Evolutionary conservation across 2,888 invertebrate species (phyloP).

Genomic region (Cyclophora punctaria): DNA sequence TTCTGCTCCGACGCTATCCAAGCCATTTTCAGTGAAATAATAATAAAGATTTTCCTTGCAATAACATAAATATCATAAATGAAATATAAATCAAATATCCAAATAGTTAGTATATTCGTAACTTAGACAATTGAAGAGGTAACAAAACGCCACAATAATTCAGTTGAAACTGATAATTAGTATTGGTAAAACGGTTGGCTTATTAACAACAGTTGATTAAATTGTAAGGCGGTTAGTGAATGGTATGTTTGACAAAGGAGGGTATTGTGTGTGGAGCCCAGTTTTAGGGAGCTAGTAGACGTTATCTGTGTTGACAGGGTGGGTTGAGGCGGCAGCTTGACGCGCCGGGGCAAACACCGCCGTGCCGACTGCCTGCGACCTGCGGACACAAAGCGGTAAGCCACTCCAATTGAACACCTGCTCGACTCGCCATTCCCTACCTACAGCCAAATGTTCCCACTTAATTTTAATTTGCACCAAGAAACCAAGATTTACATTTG

Average conservation of each 20-base stretch:
- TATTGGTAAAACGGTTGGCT: background rate
- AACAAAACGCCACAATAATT: background rate
- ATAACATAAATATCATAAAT: constrained; percentile 10
- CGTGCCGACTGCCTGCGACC: constrained; percentile 17
- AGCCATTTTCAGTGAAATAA: constrained; percentile 24
- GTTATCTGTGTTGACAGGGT: constrained; percentile 25
- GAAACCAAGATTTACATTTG: no score
- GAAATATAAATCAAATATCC: background rate
- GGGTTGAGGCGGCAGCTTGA: constrained; percentile 5
- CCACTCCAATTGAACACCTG: constrained; percentile 18
- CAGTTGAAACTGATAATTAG: background rate
- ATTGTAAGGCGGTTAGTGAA: constrained; percentile 16
- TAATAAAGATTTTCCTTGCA: constrained; percentile 28
- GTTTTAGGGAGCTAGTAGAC: constrained; percentile 21
- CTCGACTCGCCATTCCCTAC: background rate
- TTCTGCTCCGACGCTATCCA: constrained; percentile 25
- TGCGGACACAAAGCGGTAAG: constrained; percentile 27
- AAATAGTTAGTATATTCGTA: background rate
- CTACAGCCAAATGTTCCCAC: constrained; percentile 1
- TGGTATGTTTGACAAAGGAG: constrained; percentile 20
- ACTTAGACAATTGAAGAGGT: background rate
- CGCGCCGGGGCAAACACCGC: constrained; percentile 23
- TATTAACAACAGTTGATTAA: constrained; percentile 8
- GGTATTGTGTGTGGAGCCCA: constrained; percentile 16
- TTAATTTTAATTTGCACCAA: background rate